Conservation (phyloP, 53 echinoderm and acorn worm species). For the Luidia sarsii region DNA sequence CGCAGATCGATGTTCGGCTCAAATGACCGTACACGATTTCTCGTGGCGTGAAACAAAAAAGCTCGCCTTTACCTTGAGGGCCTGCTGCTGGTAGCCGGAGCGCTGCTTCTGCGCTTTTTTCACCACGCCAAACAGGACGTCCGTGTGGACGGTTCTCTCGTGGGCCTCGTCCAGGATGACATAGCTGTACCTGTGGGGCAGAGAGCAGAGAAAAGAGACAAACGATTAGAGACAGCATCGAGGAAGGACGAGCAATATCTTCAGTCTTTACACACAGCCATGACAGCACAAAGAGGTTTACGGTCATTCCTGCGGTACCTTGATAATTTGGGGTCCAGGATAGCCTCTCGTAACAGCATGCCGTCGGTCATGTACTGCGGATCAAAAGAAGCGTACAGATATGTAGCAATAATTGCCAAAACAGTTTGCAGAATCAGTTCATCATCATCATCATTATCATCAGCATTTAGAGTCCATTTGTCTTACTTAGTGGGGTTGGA, state of each 20-base stretch:
- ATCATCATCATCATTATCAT: no score
- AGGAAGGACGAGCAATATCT: background rate
- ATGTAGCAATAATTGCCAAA: background rate
- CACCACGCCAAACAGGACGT: slow-evolving; percentile 93
- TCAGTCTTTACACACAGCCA: background rate
- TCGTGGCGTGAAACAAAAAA: no score
- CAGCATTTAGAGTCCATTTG: no score
- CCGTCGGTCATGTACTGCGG: slow-evolving; percentile 98
- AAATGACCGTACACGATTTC: no score
- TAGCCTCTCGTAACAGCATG: slow-evolving; percentile 93
- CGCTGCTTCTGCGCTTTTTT: slow-evolving; percentile 87
- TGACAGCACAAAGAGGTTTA: background rate
- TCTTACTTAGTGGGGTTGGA: no score
- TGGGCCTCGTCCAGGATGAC: slow-evolving; percentile 94
- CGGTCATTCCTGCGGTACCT: slow-evolving; percentile 62
- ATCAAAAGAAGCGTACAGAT: background rate
- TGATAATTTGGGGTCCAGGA: slow-evolving; percentile 77
- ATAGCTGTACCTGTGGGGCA: slow-evolving; percentile 69
- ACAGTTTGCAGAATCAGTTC: no score
- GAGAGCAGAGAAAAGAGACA: background rate
- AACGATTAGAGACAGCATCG: background rate
- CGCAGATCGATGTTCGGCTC: no score
- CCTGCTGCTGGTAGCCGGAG: slow-evolving; percentile 26
- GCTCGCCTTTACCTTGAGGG: slow-evolving; percentile 59
- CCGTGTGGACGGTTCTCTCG: slow-evolving; percentile 96